Evolutionary conservation across 2,888 invertebrate species (phyloP), one percentile per base, ranked within the genome.

Genomic region (Drymonia ruficornis): DNA sequence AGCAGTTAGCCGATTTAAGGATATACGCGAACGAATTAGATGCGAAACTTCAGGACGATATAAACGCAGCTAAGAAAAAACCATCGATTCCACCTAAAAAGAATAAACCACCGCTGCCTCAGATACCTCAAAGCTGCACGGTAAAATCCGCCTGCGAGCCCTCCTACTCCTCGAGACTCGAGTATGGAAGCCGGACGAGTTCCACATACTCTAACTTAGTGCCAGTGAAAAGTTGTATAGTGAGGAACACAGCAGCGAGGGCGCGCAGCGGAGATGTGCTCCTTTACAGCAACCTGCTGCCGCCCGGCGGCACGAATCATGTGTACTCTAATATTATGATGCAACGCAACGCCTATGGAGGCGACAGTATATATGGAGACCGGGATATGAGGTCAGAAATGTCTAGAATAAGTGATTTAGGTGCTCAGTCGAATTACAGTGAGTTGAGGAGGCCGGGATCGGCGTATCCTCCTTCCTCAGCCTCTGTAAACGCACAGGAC

Each of bases 41-140:
- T 55, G 89, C 92, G 1, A 92, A 91, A 76, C 72, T 92, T 53
- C 92, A 91, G 77, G 92, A 92, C 70, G 92, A 92, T 69, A 89
- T 92, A 70, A 91, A 89, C 61, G 83, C 89, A 49, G 78, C 88
- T n/a, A 89, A 85, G 75, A 86, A 81, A 74, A 91, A 90, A 87
- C 92, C 92, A 49, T 84, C 86, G 45, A 88, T 92, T 61, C 92
- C 92, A 61, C 91, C 92, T 51, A 92, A 92, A 81, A 91, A 90
- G 79, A 87, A 78, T 70, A 92, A 91, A 70, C 78, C 87, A 43
- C 92, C 92, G 50, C 76, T 85, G 61, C 92, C 92, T 49, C 92
- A 92, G 95, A 95, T 97, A 79, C 97, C 97, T 53, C 96, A 96
- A 84, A 97, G 96, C 83, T 96, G 94, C 75, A 94, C 94, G 31